These are phyloP conservation scores for Phlogophora meticulosa DNA, from an alignment of 2,888 invertebrate genomes.

Conservation along the genomic window DNA sequence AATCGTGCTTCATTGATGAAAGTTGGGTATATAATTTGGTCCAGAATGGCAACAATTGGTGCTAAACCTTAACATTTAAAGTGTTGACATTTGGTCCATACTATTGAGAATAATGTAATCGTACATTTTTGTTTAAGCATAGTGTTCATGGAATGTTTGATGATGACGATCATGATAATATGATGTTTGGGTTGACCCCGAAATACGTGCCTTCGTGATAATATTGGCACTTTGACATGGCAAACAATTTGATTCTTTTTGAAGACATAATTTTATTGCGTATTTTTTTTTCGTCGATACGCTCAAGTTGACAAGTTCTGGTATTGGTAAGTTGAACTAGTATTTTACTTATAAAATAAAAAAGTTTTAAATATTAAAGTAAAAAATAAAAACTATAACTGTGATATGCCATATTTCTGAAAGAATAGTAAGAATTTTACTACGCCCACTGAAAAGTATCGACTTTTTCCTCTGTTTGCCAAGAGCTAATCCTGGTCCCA, in stretches of 20 bases:
- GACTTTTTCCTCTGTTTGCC: conserved; percentile 41
- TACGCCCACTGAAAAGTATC: conserved; percentile 17
- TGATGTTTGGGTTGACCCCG: conserved; percentile 28
- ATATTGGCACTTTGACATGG: not conserved
- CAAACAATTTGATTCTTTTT: not conserved
- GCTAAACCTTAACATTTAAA: conserved; percentile 35
- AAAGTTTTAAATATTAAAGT: no score
- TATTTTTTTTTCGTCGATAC: no score
- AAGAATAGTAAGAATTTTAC: conserved; percentile 23
- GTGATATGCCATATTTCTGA: conserved; percentile 30
- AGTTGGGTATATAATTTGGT: conserved; percentile 28
- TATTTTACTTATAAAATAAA: no score
- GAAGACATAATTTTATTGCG: not conserved
- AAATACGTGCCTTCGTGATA: conserved; percentile 5
- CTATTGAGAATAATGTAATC: conserved; percentile 29
- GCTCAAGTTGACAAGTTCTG: no score
- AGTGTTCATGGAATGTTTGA: conserved; percentile 19
- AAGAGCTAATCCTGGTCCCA: conserved; percentile 33
- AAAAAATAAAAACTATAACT: not conserved
- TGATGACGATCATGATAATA: conserved; percentile 9
- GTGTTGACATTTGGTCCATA: conserved; percentile 35
- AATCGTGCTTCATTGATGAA: conserved; percentile 11
- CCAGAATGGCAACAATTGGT: conserved; percentile 14
- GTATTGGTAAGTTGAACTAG: no score
- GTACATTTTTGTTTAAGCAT: conserved; percentile 33